phyloP scores from a whole-genome alignment of 2,888 invertebrate species.

The Limulus polyphemus region DNA sequence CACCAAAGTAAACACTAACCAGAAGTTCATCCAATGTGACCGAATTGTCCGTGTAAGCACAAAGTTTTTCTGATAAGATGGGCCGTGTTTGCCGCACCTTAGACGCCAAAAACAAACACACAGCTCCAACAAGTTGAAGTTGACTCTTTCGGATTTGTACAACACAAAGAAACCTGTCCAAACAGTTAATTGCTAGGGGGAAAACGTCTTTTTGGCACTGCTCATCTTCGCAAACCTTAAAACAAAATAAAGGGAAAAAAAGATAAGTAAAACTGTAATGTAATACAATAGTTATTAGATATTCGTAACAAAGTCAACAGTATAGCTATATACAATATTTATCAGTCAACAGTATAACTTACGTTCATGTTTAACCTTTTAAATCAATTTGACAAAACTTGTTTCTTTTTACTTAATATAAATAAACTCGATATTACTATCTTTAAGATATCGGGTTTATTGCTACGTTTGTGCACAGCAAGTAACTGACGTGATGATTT shows the following conservation, averaged over 20 bases:
- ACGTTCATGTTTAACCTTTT: not conserved
- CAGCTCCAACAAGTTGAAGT: conserved; percentile 80
- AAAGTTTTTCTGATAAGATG: conserved; percentile 52
- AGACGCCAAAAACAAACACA: conserved; percentile 80
- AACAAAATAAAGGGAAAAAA: conserved; percentile 30
- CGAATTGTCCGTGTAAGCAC: conserved; percentile 88
- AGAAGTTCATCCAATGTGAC: conserved; percentile 70
- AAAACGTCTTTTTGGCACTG: conserved; percentile 88
- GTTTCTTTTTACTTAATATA: too few species aligned
- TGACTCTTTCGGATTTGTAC: conserved; percentile 70
- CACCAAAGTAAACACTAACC: conserved; percentile 50
- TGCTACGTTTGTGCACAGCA: too few species aligned
- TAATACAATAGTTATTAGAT: not conserved
- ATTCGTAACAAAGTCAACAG: too few species aligned
- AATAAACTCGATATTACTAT: too few species aligned
- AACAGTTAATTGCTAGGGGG: conserved; percentile 75
- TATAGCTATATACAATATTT: not conserved
- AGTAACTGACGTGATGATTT: too few species aligned
- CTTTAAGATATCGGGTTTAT: too few species aligned
- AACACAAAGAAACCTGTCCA: conserved; percentile 82
- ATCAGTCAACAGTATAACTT: not conserved
- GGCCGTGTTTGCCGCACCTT: conserved; percentile 81
- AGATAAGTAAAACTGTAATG: conserved; percentile 12
- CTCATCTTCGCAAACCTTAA: conserved; percentile 85
- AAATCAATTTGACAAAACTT: not conserved